Conservation (phyloP, 2,888 invertebrate genomes). For the Nezara viridula region DNA sequence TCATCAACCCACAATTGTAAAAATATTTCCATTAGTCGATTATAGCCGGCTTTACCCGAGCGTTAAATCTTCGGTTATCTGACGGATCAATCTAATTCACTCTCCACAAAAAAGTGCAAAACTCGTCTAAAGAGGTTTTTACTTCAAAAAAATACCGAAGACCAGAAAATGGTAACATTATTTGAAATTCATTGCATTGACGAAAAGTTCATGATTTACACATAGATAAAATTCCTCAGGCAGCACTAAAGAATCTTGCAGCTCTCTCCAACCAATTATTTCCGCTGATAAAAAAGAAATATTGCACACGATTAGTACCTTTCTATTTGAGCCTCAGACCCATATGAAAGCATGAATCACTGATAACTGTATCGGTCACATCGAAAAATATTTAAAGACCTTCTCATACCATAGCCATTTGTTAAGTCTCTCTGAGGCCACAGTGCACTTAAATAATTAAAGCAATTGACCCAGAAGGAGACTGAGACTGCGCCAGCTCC, state of each 20-base stretch:
- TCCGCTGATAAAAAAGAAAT: not conserved
- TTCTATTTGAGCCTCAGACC: not conserved
- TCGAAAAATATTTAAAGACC: not conserved
- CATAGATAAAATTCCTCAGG: too few species aligned
- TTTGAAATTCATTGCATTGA: too few species aligned
- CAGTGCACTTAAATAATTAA: constrained; percentile 11
- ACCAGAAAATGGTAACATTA: too few species aligned
- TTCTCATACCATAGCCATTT: not conserved
- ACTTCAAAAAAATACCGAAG: too few species aligned
- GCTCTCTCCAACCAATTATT: not conserved
- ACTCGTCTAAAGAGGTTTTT: too few species aligned
- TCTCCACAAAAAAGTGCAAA: too few species aligned
- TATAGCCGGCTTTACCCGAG: too few species aligned
- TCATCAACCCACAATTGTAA: too few species aligned
- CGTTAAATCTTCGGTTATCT: too few species aligned
- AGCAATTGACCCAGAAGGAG: not conserved
- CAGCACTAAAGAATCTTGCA: not conserved
- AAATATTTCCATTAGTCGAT: too few species aligned
- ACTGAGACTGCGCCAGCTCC: not conserved
- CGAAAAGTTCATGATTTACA: too few species aligned
- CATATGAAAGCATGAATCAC: not conserved
- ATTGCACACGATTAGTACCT: not conserved
- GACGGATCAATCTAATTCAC: too few species aligned
- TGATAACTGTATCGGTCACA: not conserved
- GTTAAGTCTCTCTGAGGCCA: not conserved